Percentiles rank a stretch among this genome's conserved stretches.
These are phyloP conservation scores for Hemichromis elongatus DNA, from an alignment of 2,113 vertebrate genomes.

Conservation along the genomic window DNA sequence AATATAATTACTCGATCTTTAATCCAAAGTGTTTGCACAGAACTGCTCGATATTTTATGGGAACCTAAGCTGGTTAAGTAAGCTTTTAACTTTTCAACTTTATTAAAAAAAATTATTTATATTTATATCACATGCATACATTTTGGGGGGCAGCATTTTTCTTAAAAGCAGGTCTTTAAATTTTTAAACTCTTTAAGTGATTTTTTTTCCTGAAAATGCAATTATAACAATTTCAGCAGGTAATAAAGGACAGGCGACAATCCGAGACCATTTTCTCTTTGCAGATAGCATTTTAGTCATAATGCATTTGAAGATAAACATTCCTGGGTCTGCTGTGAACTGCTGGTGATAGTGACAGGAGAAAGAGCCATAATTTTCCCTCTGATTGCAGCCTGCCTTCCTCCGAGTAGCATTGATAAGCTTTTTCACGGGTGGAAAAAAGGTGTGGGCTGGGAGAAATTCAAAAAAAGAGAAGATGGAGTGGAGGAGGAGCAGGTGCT, in stretches of 20 bases:
- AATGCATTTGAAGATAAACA: constrained; percentile 13
- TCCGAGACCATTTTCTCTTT: neutral
- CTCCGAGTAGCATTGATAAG: neutral
- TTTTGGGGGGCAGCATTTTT: neutral
- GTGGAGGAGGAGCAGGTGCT: neutral
- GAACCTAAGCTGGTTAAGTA: neutral
- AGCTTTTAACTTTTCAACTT: neutral
- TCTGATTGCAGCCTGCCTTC: constrained; percentile 26
- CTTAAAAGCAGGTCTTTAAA: neutral
- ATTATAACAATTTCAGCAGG: neutral
- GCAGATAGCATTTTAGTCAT: neutral
- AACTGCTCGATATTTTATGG: neutral
- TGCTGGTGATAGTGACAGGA: neutral
- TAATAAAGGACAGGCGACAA: neutral
- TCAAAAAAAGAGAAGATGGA: neutral
- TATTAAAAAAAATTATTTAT: neutral
- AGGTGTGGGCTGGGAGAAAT: neutral
- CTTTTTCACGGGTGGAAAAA: neutral
- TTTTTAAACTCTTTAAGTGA: neutral
- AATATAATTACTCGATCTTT: neutral
- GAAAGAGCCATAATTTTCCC: constrained; percentile 10
- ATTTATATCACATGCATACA: neutral
- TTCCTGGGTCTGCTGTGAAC: neutral
- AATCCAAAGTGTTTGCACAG: too few relatives aligned
- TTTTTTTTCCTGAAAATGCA: neutral